These are phyloP conservation scores for Diachasma alloeum DNA, from an alignment of 1,140 invertebrate species.

Conservation along the genomic window DNA sequence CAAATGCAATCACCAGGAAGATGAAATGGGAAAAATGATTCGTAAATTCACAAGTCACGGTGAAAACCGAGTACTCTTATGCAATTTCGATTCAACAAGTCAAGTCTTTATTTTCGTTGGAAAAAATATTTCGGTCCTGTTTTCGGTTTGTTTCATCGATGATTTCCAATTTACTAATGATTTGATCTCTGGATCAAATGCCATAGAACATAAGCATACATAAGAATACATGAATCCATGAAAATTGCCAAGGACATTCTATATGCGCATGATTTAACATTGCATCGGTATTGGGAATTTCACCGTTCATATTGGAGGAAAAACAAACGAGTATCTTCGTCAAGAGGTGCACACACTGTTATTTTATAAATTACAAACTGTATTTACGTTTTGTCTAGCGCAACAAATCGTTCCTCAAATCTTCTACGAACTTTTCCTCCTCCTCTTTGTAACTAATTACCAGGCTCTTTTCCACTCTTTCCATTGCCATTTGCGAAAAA, in stretches of 20 bases:
- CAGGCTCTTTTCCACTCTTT: too few species aligned
- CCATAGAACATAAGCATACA: neutral
- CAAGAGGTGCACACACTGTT: conserved; percentile 52
- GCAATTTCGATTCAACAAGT: neutral
- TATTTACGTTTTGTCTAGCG: conserved; percentile 53
- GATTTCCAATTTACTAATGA: neutral
- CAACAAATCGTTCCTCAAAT: neutral
- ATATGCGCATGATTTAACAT: neutral
- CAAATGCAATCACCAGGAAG: neutral
- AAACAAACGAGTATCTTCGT: conserved; percentile 66
- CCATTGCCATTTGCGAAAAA: too few species aligned
- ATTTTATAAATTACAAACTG: conserved; percentile 66
- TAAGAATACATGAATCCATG: neutral
- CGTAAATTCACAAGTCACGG: neutral
- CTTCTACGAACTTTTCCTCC: neutral
- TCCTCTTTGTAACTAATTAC: too few species aligned
- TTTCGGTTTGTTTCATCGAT: too few species aligned
- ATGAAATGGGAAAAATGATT: neutral
- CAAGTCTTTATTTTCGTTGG: too few species aligned
- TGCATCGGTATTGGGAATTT: neutral
- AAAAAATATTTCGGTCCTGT: too few species aligned
- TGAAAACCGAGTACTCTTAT: neutral
- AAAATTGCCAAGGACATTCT: neutral
- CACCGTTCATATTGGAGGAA: conserved; percentile 49
- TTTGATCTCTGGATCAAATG: neutral